Evolutionary conservation across 1,140 invertebrate species (phyloP), one percentile per base, ranked within the genome.

Genomic region (Cyphomyrmex costatus): DNA sequence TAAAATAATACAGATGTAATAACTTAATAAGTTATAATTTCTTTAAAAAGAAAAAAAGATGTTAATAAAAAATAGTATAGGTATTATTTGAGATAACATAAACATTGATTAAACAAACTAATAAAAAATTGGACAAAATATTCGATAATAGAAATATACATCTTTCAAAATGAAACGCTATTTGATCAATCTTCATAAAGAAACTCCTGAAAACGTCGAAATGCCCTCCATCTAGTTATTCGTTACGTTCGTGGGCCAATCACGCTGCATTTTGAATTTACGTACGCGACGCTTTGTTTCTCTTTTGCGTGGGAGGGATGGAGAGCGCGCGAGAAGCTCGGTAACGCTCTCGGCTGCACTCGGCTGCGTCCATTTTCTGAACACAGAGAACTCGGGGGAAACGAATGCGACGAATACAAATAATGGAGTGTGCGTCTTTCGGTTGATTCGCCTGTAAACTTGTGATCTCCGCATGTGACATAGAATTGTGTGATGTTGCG

Each of bases 351-450:
- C 33, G 66, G 30, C 63, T 46, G 53, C 10, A 19, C 21, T 46
- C 21, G 33, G 60, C 10, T 66, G 79, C 79, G 58, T 83, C 70
- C 79, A 71, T 83, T 73, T 83, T 83, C 68, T 36, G 79, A 83
- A 73, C 30, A 73, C 42, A 83, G 6, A 71, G 14, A 61, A 0
- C 8, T n/a, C 30, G 61, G n/a, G 19, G 33, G 33, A 42, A n/a
- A 10, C 16, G 53, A 82, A 49, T 76, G 49, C 70, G 27, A 79
- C 21, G 85, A 76, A 88, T 80, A 87, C 80, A 91, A 91, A 91
- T 91, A 90, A 91, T 88, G 66, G 58, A 90, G 63, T 84, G 84
- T 87, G 87, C 51, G 61, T 85, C 76, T 42, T 90, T 80, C 16
- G 56, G 42, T 76, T 65, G 73, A 49, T 74, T 86, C 74, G 27